Evolutionary conservation across 2,113 vertebrate genomes (phyloP), one percentile per base, ranked within the genome.

Genomic region (Zosterops lateralis): DNA sequence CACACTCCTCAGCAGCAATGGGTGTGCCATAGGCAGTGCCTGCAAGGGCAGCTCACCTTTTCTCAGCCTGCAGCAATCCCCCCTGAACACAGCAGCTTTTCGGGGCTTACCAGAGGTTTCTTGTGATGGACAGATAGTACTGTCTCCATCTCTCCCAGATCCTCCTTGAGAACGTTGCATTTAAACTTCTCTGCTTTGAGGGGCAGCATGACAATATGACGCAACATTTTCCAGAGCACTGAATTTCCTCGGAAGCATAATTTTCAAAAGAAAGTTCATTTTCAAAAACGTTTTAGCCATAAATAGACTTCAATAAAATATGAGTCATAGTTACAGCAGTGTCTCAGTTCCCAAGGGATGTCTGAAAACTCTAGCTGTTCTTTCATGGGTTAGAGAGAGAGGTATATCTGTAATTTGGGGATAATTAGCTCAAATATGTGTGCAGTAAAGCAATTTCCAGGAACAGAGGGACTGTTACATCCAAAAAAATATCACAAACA

Each of bases 121-220:
- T 40, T 34, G 21, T 22, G 31, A 31, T 53, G 48, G 36, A 31
- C 28, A 56, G 20, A 57, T 77, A 65, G 13, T 68, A 9, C 40
- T 60, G 12, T 29, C 28, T 73, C 42, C 29, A 12, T 47, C 38
- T 75, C 28, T 60, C 21, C 58, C 34, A 40, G 40, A 45, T 40
- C 8, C 14, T 68, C 24, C n/a, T 64, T 11, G 38, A 70, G 14
- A 87, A 28, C 4, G 2, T 47, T 31, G 24, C 7, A 11, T 31
- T 80, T 68, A 90, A 87, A 6, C 38, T 60, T 60, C 65, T 73
- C 36, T 40, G 4, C 19, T 45, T 56, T 13, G 26, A 84, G 44
- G 36, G 17, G 22, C n/a, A 28, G 36, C 2, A 0, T 70, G 75
- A 47, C 67, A 53, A 9, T 28, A 32, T 8, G 42, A 12, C 0